Evolutionary conservation across 2,797 vertebrate species (phyloP).

Genomic region (Oophaga sylvatica): DNA sequence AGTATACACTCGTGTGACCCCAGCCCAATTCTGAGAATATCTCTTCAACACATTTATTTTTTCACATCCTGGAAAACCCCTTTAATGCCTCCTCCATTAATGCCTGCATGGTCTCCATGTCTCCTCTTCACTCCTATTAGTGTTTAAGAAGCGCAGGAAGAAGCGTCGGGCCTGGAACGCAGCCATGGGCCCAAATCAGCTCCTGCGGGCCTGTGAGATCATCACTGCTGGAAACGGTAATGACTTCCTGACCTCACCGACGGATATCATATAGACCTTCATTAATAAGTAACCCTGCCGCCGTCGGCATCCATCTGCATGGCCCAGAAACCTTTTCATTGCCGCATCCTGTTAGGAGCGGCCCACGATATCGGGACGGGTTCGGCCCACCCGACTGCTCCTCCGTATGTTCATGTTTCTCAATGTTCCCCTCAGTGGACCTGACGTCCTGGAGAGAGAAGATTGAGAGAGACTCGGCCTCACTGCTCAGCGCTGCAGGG

Average conservation of each 20-base stretch:
- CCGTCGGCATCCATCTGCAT: too few relatives aligned
- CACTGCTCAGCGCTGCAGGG: neutral
- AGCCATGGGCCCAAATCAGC: constrained; percentile 83
- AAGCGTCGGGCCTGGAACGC: constrained; percentile 79
- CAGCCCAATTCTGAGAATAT: too few relatives aligned
- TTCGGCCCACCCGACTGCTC: too few relatives aligned
- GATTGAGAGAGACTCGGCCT: constrained; percentile 82
- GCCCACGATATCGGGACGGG: too few relatives aligned
- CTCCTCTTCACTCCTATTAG: constrained; percentile 66
- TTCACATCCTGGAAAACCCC: too few relatives aligned
- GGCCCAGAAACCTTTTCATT: too few relatives aligned
- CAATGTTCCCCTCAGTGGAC: constrained; percentile 76
- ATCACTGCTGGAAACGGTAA: constrained; percentile 86
- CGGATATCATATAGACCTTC: too few relatives aligned
- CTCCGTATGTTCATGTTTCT: neutral
- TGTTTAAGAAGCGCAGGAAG: constrained; percentile 86
- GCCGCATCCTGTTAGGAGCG: too few relatives aligned
- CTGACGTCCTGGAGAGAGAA: constrained; percentile 90
- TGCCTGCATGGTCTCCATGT: neutral
- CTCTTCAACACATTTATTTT: too few relatives aligned
- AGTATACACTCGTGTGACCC: too few relatives aligned
- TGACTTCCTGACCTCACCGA: neutral
- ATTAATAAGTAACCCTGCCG: too few relatives aligned
- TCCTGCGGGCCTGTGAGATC: constrained; percentile 85
- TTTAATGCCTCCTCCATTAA: too few relatives aligned